Base-by-base conservation (phyloP, 2,888 invertebrate genomes). In the Agriopis aurantiaria region DNA sequence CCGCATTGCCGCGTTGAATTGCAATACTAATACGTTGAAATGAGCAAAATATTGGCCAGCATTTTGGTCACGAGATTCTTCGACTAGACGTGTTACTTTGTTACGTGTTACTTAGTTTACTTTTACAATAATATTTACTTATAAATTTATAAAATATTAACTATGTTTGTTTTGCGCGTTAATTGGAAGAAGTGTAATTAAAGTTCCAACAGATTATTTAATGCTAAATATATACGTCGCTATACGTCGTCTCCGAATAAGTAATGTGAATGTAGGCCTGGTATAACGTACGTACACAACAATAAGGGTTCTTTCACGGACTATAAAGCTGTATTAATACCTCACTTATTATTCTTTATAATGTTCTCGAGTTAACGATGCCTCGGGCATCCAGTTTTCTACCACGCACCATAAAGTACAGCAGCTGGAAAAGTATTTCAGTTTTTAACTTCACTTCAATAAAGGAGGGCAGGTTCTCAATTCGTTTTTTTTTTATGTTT, bases 281-380 rank as follows among this genome's bases (percentile, higher is more conserved):
- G 82, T 78, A 81, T 78, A 82, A 80, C 78, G 80, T 78, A 83
- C 78, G 80, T 78, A 83, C 82, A 83, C 86, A 89, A 91, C 91
- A 92, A 91, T 91, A 90, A 88, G 88, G 85, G 85, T 88, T 91
- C 85, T 91, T 92, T 92, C 91, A 93, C 90, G 92, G 88, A 88
- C 90, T 92, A 91, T 92, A 92, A 92, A 92, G 86, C 84, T 83
- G 85, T 89, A 92, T 92, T 92, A 91, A 90, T 91, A 91, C 88
- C 83, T 89, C 60, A 61, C 84, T 89, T 92, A 93, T 93, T 92
- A 92, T 92, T 91, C 86, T 85, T 88, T 90, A 90, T 91, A 92
- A 91, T 92, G 92, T 92, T 93, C 90, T 91, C 91, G 88, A 91
- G 91, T 92, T 92, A 93, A 92, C 92, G 90, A 92, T 87, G 90